These are phyloP conservation scores for Vollenhovia emeryi DNA, from an alignment of 1,140 invertebrate species.

Conservation along the genomic window DNA sequence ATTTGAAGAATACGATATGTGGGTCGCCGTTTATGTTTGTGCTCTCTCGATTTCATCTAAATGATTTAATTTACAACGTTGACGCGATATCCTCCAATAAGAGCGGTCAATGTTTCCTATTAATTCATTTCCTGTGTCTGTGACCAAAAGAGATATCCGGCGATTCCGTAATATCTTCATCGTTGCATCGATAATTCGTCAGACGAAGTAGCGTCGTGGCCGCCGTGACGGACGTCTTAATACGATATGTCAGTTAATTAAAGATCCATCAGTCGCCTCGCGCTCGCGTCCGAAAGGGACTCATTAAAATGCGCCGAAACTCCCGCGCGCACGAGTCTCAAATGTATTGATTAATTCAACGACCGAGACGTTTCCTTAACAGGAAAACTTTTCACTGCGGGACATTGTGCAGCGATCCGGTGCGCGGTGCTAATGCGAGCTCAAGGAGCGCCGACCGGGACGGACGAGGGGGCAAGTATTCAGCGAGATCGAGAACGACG, in stretches of 20 bases:
- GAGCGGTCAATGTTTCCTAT: background rate
- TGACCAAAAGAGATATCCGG: background rate
- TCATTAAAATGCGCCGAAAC: conserved; percentile 57
- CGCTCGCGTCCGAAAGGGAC: background rate
- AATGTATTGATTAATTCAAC: conserved; percentile 52
- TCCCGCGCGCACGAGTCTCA: background rate
- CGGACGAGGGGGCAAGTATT: conserved; percentile 37
- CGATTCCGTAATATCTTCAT: background rate
- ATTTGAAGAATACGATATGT: background rate
- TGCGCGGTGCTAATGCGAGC: conserved; percentile 10
- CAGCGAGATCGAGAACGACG: background rate
- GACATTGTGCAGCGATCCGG: conserved; percentile 30
- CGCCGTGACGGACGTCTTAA: conserved; percentile 1
- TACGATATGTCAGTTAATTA: conserved; percentile 35
- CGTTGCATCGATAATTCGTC: background rate
- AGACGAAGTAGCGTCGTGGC: background rate
- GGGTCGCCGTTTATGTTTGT: background rate
- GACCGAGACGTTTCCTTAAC: conserved; percentile 29
- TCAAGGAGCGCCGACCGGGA: background rate
- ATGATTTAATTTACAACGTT: background rate
- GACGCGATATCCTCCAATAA: background rate
- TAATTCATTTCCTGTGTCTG: background rate
- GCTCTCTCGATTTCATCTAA: background rate
- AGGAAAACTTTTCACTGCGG: conserved; percentile 52
- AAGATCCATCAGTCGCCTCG: conserved; percentile 36